A percentile compares a stretch with the other conserved stretches of the same genome.
These are phyloP conservation scores for Crenichthys baileyi DNA, from an alignment of 2,797 vertebrate species.

Conservation along the genomic window DNA sequence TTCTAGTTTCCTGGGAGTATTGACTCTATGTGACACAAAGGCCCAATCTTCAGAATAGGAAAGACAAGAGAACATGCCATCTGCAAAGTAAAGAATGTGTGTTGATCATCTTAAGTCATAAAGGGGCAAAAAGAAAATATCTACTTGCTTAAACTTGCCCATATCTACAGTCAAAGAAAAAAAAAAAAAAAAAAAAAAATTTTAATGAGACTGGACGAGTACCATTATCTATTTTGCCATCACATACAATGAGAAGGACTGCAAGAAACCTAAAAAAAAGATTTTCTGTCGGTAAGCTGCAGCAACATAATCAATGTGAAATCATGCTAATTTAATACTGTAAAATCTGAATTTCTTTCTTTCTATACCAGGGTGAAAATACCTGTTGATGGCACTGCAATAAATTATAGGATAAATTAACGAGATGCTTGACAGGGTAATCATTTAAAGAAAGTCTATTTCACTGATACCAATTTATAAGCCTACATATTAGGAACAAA, in stretches of 20 bases:
- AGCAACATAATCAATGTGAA: background rate
- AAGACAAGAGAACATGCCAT: background rate
- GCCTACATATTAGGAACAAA: background rate
- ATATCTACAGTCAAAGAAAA: too few relatives aligned
- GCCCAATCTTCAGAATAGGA: background rate
- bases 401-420: too few relatives aligned
- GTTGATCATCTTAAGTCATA: too few relatives aligned
- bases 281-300: background rate
- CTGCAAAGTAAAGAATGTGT: background rate
- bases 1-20: too few relatives aligned
- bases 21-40: too few relatives aligned
- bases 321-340: background rate
- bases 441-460: background rate
- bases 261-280: background rate
- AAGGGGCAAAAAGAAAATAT: too few relatives aligned
- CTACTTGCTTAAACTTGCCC: background rate
- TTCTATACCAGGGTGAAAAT: background rate
- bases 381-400: background rate
- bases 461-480: background rate
- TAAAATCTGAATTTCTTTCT: background rate
- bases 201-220: background rate
- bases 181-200: too few relatives aligned
- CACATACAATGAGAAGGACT: background rate
- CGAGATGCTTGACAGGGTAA: background rate
- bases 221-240: background rate